Percentiles rank a stretch among this genome's conserved stretches.
phyloP scores from a whole-genome alignment of 1,140 invertebrate species.

The Drosophila truncata region DNA sequence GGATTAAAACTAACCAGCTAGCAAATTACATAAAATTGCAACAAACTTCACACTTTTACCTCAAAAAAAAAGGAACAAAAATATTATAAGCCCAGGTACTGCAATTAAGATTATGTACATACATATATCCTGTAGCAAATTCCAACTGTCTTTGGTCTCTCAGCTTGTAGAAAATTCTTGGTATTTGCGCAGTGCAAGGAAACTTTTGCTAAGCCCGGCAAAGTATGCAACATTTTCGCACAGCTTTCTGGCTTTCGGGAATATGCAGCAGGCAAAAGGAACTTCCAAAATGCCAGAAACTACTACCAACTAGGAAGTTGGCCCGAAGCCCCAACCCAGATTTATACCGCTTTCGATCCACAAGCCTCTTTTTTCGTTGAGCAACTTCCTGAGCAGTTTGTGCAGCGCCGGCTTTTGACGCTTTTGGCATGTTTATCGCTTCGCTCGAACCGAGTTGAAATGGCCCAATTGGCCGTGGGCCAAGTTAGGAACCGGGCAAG shows the following conservation, averaged over 20 bases:
- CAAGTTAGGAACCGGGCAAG: conserved; percentile 34
- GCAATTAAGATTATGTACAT: conserved; percentile 39
- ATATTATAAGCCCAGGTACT: background rate
- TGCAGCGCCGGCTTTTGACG: conserved; percentile 42
- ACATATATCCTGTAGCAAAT: conserved; percentile 28
- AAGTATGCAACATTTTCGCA: conserved; percentile 45
- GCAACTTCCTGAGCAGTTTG: conserved; percentile 47
- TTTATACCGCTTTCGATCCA: conserved; percentile 34
- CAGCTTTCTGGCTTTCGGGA: conserved; percentile 39
- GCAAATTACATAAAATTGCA: background rate
- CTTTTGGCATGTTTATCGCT: conserved; percentile 56
- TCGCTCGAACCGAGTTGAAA: conserved; percentile 34
- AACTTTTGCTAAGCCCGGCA: conserved; percentile 39
- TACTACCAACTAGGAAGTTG: conserved; percentile 20
- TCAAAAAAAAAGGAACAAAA: background rate
- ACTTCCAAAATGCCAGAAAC: conserved; percentile 32
- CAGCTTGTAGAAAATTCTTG: conserved; percentile 17
- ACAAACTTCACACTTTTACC: background rate
- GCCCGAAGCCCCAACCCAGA: conserved; percentile 3
- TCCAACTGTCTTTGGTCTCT: background rate
- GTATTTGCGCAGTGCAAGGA: conserved; percentile 27
- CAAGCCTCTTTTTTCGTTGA: background rate
- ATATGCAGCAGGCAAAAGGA: conserved; percentile 29
- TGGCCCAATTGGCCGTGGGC: conserved; percentile 49
- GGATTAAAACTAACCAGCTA: background rate